Percentiles rank a stretch among this genome's conserved stretches.
Evolutionary conservation across 1,140 invertebrate genomes (phyloP).

Genomic region (Macrobrachium nipponense): DNA sequence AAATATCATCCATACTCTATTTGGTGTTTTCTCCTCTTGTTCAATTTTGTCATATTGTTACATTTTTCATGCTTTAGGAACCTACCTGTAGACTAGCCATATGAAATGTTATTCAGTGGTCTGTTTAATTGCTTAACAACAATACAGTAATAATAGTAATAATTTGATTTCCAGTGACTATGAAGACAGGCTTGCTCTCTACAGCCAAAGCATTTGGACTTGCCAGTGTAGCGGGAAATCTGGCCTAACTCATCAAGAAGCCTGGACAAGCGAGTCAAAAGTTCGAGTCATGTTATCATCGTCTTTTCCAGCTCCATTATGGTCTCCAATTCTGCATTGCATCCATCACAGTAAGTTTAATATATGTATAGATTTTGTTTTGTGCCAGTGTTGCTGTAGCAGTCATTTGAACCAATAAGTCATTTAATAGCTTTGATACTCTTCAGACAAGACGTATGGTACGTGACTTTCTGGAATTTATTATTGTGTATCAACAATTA

Average conservation of each 20-base stretch:
- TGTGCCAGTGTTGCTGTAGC: no score
- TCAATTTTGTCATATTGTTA: no score
- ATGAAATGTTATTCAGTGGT: not conserved
- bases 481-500: no score
- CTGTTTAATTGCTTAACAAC: not conserved
- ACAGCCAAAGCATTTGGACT: constrained; percentile 69
- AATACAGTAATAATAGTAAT: not conserved
- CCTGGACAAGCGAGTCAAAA: constrained; percentile 69
- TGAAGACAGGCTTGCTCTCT: constrained; percentile 64
- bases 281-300: constrained; percentile 66
- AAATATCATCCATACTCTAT: no score
- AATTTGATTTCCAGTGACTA: constrained; percentile 61
- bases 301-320: constrained; percentile 67
- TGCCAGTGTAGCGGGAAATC: constrained; percentile 70
- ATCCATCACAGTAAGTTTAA: constrained; percentile 69
- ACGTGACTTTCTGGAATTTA: no score
- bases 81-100: no score
- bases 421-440: no score
- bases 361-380: no score
- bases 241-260: constrained; percentile 70
- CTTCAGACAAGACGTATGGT: no score
- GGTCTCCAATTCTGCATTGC: constrained; percentile 68
- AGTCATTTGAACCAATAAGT: no score
- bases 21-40: no score
- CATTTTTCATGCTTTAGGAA: no score